Evolutionary conservation across 2,888 invertebrate species (phyloP), one percentile per base, ranked within the genome.

Genomic region (Sipha maydis): DNA sequence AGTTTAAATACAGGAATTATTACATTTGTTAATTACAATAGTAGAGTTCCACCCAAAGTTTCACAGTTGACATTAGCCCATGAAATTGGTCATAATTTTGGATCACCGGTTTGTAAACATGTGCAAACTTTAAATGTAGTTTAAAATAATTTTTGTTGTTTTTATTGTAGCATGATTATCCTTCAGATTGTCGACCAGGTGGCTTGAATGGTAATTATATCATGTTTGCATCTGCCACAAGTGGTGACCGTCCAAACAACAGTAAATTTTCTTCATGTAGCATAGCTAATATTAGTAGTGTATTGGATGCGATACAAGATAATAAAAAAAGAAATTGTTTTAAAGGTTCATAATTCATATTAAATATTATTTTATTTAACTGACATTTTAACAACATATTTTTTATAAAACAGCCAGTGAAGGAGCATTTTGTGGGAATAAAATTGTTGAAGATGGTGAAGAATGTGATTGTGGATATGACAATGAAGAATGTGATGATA

Each of bases 151-250:
- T 8, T 28, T 41, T 56, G n/a, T 56, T 89, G n/a, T 83, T 54
- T 48, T 61, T 67, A 89, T 84, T 89, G 25, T 92, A 98, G 98
- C 98, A 99, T 92, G 98, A 99, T 93, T 97, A 96, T 92, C 97
- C 97, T 0, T 95, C 95, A 34, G 96, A 97, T 91, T 97, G 97
- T 92, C 94, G 97, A 90, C 97, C 98, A 1, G 98, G 98, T 89
- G 97, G 98, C 17, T 94, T 96, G 67, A 95, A 95, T 90, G 99
- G 99, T 89, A 99, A 99, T 94, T 99, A 95, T 93, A 99, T 99
- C 91, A 99, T 99, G 99, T 99, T 99, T 92, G 98, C 99, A 28
- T 98, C 98, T 83, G 99, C 99, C 17, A 99, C 99, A 0, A 98
- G 98, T 90, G 99, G 99, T 83, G 99, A 99, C 93, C 95, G 98